Evolutionary conservation across 2,888 invertebrate genomes (phyloP).

Genomic region (Arge pagana): DNA sequence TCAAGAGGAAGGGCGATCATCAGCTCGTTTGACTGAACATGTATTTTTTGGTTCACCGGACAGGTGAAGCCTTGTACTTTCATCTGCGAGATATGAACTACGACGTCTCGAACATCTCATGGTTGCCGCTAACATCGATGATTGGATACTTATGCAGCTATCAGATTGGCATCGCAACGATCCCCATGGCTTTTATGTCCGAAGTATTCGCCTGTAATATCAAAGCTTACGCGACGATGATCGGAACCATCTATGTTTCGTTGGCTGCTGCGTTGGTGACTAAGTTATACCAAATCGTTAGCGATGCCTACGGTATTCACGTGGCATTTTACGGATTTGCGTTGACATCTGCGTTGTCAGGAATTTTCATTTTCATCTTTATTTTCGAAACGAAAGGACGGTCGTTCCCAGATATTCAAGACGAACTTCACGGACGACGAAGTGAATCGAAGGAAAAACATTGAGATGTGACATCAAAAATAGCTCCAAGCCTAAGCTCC

Average conservation of each 20-base stretch:
- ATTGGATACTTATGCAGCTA: constrained; percentile 5
- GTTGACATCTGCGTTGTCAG: background rate
- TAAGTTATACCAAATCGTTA: constrained; percentile 22
- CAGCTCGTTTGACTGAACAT: too few species aligned
- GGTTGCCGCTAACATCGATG: constrained; percentile 21
- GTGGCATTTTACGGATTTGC: constrained; percentile 29
- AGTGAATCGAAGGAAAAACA: too few species aligned
- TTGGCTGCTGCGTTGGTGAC: constrained; percentile 12
- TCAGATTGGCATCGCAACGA: constrained; percentile 24
- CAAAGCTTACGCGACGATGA: constrained; percentile 30
- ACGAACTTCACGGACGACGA: background rate
- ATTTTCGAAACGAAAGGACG: constrained; percentile 35
- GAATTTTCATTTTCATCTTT: constrained; percentile 6
- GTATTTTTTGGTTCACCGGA: too few species aligned
- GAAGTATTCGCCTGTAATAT: constrained; percentile 32
- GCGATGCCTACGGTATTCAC: constrained; percentile 15
- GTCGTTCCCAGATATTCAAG: constrained; percentile 33
- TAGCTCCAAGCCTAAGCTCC: too few species aligned
- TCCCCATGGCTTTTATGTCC: constrained; percentile 28
- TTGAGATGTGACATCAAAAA: too few species aligned
- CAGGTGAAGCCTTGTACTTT: constrained; percentile 10
- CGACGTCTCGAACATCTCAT: background rate
- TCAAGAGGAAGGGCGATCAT: too few species aligned
- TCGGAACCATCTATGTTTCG: constrained; percentile 26
- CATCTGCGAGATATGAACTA: background rate